Evolutionary conservation across 2,797 vertebrate species (phyloP), one percentile per base, ranked within the genome.

Genomic region (Megaceryle alcyon): DNA sequence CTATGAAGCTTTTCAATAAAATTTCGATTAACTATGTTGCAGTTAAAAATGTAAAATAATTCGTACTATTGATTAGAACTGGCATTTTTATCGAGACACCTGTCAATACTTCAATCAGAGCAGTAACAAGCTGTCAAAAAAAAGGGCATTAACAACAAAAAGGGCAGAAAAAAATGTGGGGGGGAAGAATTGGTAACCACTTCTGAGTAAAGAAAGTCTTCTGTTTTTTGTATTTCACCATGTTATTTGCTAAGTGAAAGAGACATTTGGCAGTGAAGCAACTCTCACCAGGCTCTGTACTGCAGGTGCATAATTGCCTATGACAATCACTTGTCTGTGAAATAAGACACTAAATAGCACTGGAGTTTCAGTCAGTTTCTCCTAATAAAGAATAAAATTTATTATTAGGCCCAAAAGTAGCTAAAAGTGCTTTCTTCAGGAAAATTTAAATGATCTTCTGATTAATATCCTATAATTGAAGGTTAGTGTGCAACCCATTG

Each of bases 261-360:
- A 94, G 29, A 61, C 9, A 64, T 69, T 73, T 86, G 79, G 61
- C 54, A 68, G 56, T 20, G 64, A 91, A 86, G 26, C 7, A 16
- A 23, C 29, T 92, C 54, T 94, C 66, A 44, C 17, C 43, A 88
- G 64, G 54, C 44, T 88, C 16, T 59, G 20, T 61, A 37, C 17
- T 90, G 89, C 73, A 92, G 86, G 81, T 90, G 86, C 63, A 96
- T 94, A 88, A 90, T 88, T 90, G 78, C 49, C 48, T 59, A 78
- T 77, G 83, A 88, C 72, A 82, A 70, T 57, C 51, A 35, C 82
- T 94, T 95, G 28, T 29, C 80, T 88, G 79, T 61, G 59, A 96
- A 97, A 88, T 56, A 94, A 84, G 69, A 53, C 4, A 1, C 81
- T 92, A 71, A 94, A 73, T 59, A 28, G 53, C 80, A 61, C 53